A percentile compares a stretch with the other conserved stretches of the same genome.
Conservation (phyloP, 2,797 vertebrate species). For the Falco biarmicus region DNA sequence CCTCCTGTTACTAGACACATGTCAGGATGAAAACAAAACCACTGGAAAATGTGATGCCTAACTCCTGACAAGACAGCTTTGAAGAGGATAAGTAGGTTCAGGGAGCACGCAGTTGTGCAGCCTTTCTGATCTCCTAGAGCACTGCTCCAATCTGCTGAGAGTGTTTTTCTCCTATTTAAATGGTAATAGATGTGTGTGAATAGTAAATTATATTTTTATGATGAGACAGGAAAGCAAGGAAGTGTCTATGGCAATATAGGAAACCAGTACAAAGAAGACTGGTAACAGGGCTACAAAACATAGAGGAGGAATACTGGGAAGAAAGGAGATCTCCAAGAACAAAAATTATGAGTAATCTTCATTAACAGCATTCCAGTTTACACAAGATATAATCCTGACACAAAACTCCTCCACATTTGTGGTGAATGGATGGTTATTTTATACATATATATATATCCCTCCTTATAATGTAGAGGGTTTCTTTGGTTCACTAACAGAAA, state of each 20-base stretch:
- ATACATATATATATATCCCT: no score
- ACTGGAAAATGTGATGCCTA: conserved; percentile 10
- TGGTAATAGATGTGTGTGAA: background rate
- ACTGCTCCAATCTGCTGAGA: background rate
- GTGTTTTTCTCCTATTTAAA: conserved; percentile 10
- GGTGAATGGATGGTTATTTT: background rate
- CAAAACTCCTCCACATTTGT: background rate
- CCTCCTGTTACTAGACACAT: background rate
- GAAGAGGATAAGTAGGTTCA: background rate
- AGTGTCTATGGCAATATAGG: background rate
- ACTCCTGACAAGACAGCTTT: conserved; percentile 8
- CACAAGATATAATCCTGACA: background rate
- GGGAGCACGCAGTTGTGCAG: background rate
- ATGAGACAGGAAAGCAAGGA: background rate
- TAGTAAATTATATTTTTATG: background rate
- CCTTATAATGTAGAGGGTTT: background rate
- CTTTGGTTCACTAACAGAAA: background rate
- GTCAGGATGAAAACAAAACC: conserved; percentile 32
- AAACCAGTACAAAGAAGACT: background rate
- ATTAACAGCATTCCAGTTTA: conserved; percentile 11
- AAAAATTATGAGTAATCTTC: background rate
- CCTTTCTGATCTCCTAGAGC: background rate
- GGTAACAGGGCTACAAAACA: background rate
- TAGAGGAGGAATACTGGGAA: background rate
- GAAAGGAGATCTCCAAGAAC: background rate